Evolutionary conservation across 2,113 vertebrate species (phyloP).

Genomic region (Ariopsis seemanni): DNA sequence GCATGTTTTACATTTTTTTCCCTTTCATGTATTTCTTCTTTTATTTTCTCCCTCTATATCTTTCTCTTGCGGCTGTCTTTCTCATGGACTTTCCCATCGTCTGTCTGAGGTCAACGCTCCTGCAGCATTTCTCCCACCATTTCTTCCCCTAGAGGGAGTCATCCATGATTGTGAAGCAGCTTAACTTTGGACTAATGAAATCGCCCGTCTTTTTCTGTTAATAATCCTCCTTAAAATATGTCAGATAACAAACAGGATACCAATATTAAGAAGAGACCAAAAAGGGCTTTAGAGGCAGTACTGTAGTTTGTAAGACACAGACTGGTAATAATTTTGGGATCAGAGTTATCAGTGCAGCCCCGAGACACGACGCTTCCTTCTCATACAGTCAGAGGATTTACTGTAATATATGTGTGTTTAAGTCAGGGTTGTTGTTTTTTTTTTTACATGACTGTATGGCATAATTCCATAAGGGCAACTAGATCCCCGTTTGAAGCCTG

Average conservation of each 20-base stretch:
- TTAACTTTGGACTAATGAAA: slow-evolving; percentile 29
- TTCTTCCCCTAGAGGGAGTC: slow-evolving; percentile 25
- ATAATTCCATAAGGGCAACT: slow-evolving; percentile 44
- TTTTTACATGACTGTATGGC: slow-evolving; percentile 32
- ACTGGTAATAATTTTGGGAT: not conserved
- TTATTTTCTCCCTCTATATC: slow-evolving; percentile 26
- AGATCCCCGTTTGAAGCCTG: slow-evolving; percentile 49
- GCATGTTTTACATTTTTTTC: slow-evolving; percentile 44
- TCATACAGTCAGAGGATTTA: not conserved
- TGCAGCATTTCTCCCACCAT: slow-evolving; percentile 21
- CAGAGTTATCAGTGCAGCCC: not conserved
- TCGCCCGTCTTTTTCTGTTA: slow-evolving; percentile 7
- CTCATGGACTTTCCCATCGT: slow-evolving; percentile 3
- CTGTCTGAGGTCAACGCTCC: slow-evolving; percentile 32
- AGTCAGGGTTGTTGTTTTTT: not conserved
- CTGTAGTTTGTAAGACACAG: not conserved
- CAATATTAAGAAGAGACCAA: too few relatives aligned
- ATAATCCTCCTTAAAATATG: slow-evolving; percentile 4
- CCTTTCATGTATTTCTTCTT: slow-evolving; percentile 28
- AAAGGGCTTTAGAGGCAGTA: not conserved
- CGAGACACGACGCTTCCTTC: not conserved
- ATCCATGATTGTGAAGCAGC: slow-evolving; percentile 28
- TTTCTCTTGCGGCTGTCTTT: slow-evolving; percentile 24
- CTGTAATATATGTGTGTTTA: slow-evolving; percentile 17
- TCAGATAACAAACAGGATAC: not conserved